phyloP scores from a whole-genome alignment of 2,888 invertebrate genomes.

The Oxyteleia sp. region DNA sequence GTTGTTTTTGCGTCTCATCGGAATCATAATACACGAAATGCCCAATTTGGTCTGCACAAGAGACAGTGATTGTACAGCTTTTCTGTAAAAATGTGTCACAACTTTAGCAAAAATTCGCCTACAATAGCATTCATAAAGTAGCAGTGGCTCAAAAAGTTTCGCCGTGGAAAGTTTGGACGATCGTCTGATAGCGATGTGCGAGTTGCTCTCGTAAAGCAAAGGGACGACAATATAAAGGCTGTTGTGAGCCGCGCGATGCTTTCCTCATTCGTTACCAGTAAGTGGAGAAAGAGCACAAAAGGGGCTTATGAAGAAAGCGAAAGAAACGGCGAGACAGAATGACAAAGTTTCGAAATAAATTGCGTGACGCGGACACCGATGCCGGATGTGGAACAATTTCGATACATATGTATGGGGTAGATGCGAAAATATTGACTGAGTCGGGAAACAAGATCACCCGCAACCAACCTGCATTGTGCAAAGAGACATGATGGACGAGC shows the following conservation, averaged over 20 bases:
- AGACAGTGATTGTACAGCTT: conserved; percentile 56
- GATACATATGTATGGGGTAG: conserved; percentile 66
- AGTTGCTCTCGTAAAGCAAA: conserved; percentile 46
- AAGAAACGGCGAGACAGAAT: conserved; percentile 63
- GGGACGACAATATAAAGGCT: conserved; percentile 56
- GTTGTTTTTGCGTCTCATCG: conserved; percentile 36
- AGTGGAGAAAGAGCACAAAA: conserved; percentile 61
- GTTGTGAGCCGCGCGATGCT: conserved; percentile 56
- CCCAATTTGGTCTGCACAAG: conserved; percentile 52
- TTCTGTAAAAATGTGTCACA: conserved; percentile 58
- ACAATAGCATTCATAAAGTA: conserved; percentile 67
- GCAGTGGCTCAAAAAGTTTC: conserved; percentile 57
- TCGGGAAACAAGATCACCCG: conserved; percentile 44
- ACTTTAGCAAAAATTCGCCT: conserved; percentile 53
- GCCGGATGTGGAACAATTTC: conserved; percentile 67
- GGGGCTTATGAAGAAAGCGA: conserved; percentile 63
- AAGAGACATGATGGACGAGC: conserved; percentile 54
- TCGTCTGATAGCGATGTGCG: conserved; percentile 59
- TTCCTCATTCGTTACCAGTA: conserved; percentile 69
- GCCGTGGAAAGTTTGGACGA: conserved; percentile 59
- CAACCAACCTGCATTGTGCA: conserved; percentile 36
- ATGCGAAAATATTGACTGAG: conserved; percentile 63
- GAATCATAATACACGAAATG: conserved; percentile 41
- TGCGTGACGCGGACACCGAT: conserved; percentile 39
- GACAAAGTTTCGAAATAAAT: conserved; percentile 72